These are phyloP conservation scores for Eulemur mongoz DNA, from an alignment of 2,797 vertebrate species.

Conservation along the genomic window DNA sequence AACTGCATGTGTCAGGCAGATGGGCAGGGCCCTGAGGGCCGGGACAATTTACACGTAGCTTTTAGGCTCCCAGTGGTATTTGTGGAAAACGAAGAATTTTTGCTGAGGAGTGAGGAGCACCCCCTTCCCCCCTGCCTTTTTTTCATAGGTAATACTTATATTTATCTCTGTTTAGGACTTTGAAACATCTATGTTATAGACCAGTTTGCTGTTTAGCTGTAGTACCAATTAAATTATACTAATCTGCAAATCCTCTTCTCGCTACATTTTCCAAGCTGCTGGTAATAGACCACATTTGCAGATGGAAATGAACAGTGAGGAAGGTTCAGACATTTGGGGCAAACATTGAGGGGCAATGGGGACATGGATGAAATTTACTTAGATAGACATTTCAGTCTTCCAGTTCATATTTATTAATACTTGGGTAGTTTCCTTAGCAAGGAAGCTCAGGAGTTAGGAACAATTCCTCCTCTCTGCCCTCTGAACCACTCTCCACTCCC, in stretches of 20 bases:
- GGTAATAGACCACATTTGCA: background rate
- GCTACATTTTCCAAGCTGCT: background rate
- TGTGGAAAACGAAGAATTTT: background rate
- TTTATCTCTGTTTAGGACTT: constrained; percentile 43
- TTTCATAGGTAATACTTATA: background rate
- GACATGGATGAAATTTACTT: background rate
- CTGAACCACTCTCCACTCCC: background rate
- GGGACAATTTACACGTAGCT: background rate
- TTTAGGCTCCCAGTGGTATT: background rate
- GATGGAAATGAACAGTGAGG: background rate
- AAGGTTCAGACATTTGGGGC: background rate
- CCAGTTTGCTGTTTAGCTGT: background rate
- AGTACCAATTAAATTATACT: background rate
- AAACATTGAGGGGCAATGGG: background rate
- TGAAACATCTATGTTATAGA: background rate
- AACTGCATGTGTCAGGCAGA: constrained; percentile 4
- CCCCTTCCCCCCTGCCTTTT: no score
- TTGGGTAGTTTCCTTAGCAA: background rate
- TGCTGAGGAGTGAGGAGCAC: background rate
- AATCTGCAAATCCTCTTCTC: background rate
- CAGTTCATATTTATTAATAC: background rate
- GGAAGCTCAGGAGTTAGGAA: background rate
- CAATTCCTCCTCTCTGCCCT: background rate
- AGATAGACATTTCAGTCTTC: background rate
- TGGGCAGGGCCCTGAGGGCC: background rate